Evolutionary conservation across 2,888 invertebrate species (phyloP), one percentile per base, ranked within the genome.

Genomic region (Pycnomerus fuliginosus): DNA sequence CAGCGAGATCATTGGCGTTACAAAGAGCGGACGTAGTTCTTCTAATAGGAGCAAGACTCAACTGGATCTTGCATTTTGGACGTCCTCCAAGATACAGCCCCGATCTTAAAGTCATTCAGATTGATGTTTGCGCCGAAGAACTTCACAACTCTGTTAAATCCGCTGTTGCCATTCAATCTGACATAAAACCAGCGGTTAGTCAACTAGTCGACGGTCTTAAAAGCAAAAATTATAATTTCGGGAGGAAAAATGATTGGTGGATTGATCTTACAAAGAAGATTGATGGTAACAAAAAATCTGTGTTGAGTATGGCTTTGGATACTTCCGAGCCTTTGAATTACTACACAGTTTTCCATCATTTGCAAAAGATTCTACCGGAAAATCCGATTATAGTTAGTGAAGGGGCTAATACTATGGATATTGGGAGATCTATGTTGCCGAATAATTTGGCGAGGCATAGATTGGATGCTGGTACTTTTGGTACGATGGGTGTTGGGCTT

Each of bases 381-480:
- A 88, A 97, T 73, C 84, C 87, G 3, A 82, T 97, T 10, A 91
- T 98, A 46, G 90, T 96, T 16, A 96, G 94, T 65, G 97, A 98
- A 74, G 98, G 97, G 13, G 96, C 97, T 20, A 97, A 97, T 71
- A 98, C 97, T 0, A 98, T 98, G 98, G 97, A 98, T 67, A 97
- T 97, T 65, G 96, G 97, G 0, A 79, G 97, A 29, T 84, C 92
- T 0, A 82, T 96, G 73, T 73, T 97, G 22, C 75, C 85, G n/a
- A 94, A 96, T 69, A 80, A 80, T 56, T 75, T 83, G 52, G 91
- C 96, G 0, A 76, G 94, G 27, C 94, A 92, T 65, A 80, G 96
- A 44, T 76, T 97, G 2, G 97, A 97, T 71, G 97, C 97, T 3
- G 97, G 95, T 40, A 93, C 95, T 2, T 97, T 95, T 71, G 97